phyloP scores from a whole-genome alignment of 37 sponge, comb jelly and placozoan species.

The Diacarnus erythraeanus region DNA sequence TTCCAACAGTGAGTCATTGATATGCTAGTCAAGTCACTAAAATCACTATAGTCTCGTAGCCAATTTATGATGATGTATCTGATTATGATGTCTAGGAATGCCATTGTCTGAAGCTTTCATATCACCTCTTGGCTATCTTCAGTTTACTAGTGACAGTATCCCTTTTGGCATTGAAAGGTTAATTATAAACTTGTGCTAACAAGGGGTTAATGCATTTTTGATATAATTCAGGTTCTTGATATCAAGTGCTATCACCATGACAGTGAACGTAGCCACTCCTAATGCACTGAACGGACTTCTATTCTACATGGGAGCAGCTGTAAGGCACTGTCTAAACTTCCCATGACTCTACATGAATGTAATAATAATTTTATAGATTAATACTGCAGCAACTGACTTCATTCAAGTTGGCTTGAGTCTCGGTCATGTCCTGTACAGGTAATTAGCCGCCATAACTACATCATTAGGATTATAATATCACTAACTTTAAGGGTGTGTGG shows the following conservation, averaged over 20 bases:
- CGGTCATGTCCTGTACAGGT: slow-evolving; percentile 30
- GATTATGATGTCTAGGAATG: slow-evolving; percentile 24
- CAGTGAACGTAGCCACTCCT: slow-evolving; percentile 20
- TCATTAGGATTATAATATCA: background rate
- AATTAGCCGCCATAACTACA: background rate
- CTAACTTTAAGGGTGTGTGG: background rate
- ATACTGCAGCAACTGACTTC: slow-evolving; percentile 26
- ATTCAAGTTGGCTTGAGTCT: slow-evolving; percentile 31
- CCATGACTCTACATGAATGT: too few species aligned
- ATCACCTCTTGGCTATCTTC: slow-evolving; percentile 35
- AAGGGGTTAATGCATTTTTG: background rate
- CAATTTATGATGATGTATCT: background rate
- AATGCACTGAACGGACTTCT: slow-evolving; percentile 44
- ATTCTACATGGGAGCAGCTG: slow-evolving; percentile 57
- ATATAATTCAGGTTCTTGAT: slow-evolving; percentile 14
- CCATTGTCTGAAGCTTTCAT: slow-evolving; percentile 36
- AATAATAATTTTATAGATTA: too few species aligned
- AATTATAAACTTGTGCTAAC: background rate
- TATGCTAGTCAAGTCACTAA: too few species aligned
- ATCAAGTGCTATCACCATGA: slow-evolving; percentile 21
- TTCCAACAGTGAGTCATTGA: slow-evolving; percentile 48
- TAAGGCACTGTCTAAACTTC: too few species aligned
- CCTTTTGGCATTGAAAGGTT: background rate
- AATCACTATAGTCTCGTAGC: background rate
- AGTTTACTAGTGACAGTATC: slow-evolving; percentile 2